Evolutionary conservation across 2,888 invertebrate species (phyloP).

Genomic region (Cataglyphis altisquamis): DNA sequence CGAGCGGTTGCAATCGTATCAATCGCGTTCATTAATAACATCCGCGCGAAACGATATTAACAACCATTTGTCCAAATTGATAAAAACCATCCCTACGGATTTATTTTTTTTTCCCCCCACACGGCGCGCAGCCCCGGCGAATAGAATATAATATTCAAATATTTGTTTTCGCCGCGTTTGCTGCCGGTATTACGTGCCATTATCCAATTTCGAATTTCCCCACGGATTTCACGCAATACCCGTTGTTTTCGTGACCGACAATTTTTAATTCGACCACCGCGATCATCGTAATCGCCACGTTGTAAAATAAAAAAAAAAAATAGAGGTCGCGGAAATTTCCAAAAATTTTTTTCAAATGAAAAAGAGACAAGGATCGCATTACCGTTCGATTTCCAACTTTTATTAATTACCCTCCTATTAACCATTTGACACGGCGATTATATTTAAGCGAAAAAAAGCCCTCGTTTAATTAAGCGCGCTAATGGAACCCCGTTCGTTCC

Average conservation of each 20-base stretch:
- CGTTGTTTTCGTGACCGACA: constrained; percentile 8
- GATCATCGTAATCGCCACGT: constrained; percentile 3
- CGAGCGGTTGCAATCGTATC: constrained; percentile 14
- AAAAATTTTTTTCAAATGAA: not conserved
- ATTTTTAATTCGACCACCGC: not conserved
- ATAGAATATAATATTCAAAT: constrained; percentile 44
- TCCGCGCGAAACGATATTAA: constrained; percentile 32
- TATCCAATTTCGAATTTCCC: constrained; percentile 37
- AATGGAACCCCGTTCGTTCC: constrained; percentile 67
- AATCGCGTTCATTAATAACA: constrained; percentile 32
- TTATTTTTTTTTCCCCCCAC: constrained; percentile 18
- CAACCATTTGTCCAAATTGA: constrained; percentile 22
- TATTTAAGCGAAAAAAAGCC: constrained; percentile 49
- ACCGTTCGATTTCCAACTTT: constrained; percentile 42
- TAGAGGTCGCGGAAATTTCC: not conserved
- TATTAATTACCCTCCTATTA: constrained; percentile 62
- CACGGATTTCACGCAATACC: constrained; percentile 23
- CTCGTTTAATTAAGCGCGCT: constrained; percentile 70
- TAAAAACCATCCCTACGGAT: constrained; percentile 31
- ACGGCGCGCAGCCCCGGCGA: not conserved
- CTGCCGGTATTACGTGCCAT: constrained; percentile 35
- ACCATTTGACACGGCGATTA: constrained; percentile 71
- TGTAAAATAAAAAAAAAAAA: not conserved
- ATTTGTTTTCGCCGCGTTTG: constrained; percentile 40
- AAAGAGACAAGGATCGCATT: not conserved